Base-by-base conservation (phyloP, 1,140 invertebrate genomes). In the Drosophila nigrodunni region DNA sequence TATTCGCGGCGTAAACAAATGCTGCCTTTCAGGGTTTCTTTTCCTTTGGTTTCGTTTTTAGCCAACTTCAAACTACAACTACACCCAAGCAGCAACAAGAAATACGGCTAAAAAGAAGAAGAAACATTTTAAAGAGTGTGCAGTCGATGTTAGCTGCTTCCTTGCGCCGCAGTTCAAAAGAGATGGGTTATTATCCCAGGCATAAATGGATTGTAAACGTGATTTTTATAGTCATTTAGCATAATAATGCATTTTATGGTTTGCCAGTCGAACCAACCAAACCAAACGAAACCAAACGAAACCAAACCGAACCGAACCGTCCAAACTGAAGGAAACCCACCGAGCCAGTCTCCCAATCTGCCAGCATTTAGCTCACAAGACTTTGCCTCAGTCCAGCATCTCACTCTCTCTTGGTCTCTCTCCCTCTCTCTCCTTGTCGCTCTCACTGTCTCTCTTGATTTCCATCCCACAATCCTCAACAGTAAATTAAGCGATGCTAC, bases 191-290 rank as follows among this genome's bases (percentile, higher is more conserved):
- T 92, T 92, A 92, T 91, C 83, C 90, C 83, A 80, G 83, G 90
- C 90, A 91, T 91, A 92, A 92, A 92, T 92, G 90, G 90, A 91
- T 92, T 92, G 90, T 92, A 92, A 92, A 92, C 90, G 90, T 92
- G 90, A 91, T 91, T 92, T 92, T 92, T 92, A 92, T 92, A 91
- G 90, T 90, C 90, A 92, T 92, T 92, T 92, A 92, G 90, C 87
- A 91, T 92, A 92, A 92, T 92, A 91, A 91, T 90, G 90, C 86
- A 90, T 91, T 92, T 88, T 88, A 88, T 88, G 83, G 83, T 80
- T 85, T 74, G 62, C 77, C 80, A 74, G 73, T 62, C 68, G 61
- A 49, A 55, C 21, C 46, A 54, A 15, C 50, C 30, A 54, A 46
- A 4, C n/a, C 49, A 49, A 15, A 35, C 34, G 2, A 2, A 70